phyloP scores from a whole-genome alignment of 2,888 invertebrate genomes.

The Leuctra nigra region DNA sequence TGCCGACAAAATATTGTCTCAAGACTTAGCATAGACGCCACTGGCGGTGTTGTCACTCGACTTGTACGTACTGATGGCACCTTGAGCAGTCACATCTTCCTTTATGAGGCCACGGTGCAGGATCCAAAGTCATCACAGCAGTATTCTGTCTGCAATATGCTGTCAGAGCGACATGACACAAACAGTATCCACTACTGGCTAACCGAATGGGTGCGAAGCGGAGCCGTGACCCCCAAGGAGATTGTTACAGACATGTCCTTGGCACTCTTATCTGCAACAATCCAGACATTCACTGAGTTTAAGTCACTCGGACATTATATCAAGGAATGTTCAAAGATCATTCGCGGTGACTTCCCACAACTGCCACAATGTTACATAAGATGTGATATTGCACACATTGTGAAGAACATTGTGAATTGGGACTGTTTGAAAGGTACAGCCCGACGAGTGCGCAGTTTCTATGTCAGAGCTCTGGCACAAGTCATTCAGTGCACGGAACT shows the following conservation, averaged over 20 bases:
- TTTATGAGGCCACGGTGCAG: slow-evolving; percentile 25
- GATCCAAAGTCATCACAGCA: slow-evolving; percentile 21
- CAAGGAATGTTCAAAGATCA: neutral
- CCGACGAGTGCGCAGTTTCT: neutral
- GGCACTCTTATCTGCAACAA: slow-evolving; percentile 16
- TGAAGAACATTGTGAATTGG: neutral
- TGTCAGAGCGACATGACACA: slow-evolving; percentile 27
- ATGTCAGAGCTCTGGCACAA: neutral
- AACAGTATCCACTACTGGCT: slow-evolving; percentile 25
- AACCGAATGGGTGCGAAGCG: slow-evolving; percentile 24
- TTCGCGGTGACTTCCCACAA: too few species aligned
- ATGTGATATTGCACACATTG: neutral
- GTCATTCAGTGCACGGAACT: neutral
- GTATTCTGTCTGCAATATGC: slow-evolving; percentile 28
- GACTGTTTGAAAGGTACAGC: neutral
- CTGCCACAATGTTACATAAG: neutral
- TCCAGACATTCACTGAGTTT: neutral
- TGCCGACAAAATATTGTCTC: slow-evolving; percentile 18
- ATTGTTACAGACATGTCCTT: slow-evolving; percentile 25
- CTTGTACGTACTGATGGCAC: slow-evolving; percentile 16
- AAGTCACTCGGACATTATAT: neutral
- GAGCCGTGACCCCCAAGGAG: slow-evolving; percentile 25
- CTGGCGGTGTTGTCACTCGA: slow-evolving; percentile 26
- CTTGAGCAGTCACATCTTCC: slow-evolving; percentile 22
- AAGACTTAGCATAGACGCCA: slow-evolving; percentile 26